Evolutionary conservation across 1,140 invertebrate genomes (phyloP), one percentile per base, ranked within the genome.

Genomic region (Drosophila nigromelanica): DNA sequence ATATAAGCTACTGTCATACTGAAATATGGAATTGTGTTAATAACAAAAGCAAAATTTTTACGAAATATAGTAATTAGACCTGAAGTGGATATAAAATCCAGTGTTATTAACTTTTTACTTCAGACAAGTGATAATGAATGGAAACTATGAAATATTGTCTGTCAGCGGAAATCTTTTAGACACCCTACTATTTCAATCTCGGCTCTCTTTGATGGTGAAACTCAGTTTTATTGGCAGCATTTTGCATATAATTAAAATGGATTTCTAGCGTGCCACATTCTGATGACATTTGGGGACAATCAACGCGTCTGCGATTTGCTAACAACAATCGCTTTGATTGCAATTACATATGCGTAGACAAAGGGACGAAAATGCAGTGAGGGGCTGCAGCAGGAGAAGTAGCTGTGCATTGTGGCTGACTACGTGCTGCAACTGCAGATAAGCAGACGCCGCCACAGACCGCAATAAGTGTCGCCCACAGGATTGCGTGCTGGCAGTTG

Each of bases 371-470:
- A 74, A 43, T 70, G 52, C 54, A 61, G 71, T 59, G 5, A 27
- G 27, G 27, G 11, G 27, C n/a, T 27, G n/a, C 7, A 24, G 48
- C 50, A 37, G 33, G 8, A 8, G 11, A 8, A 37, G 14, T 14
- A 8, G 43, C 43, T 66, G 64, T 64, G 52, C 15, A 39, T 47
- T 78, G 71, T 51, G 63, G 66, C 50, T 72, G 55, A 4, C 24
- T 80, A 81, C 82, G 82, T 87, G 82, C 72, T 82, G 64, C 61
- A 82, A 87, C 60, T 86, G 72, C 78, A 82, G 82, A 82, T 76
- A 72, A 76, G 73, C 58, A 67, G 11, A 24, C 30, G 30, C 55
- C 37, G 14, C 40, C 4, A n/a, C 43, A 66, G 11, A 42, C 66
- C 51, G 14, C 52, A 66, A 37, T 47, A 27, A 52, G 30, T 37